Evolutionary conservation across 2,888 invertebrate genomes (phyloP).

Genomic region (Liposcelis brunnea): DNA sequence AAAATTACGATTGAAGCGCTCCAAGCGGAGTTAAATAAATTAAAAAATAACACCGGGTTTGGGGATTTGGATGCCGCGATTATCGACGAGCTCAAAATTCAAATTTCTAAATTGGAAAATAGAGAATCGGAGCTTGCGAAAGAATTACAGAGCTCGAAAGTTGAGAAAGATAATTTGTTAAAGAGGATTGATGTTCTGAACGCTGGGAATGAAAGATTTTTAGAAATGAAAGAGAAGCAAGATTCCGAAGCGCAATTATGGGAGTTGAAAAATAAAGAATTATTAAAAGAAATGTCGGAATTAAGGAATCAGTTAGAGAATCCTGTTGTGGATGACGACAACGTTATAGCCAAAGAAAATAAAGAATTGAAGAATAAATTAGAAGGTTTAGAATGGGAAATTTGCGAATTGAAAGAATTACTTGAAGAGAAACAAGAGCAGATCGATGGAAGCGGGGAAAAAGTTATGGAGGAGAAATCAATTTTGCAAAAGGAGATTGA

Average conservation of each 20-base stretch:
- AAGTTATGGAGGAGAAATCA: constrained; percentile 20
- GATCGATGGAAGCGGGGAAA: constrained; percentile 18
- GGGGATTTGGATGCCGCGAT: constrained; percentile 58
- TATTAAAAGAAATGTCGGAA: constrained; percentile 8
- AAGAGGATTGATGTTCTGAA: constrained; percentile 58
- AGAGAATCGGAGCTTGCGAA: constrained; percentile 38
- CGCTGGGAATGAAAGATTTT: constrained; percentile 55
- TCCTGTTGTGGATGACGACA: constrained; percentile 32
- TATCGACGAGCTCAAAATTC: constrained; percentile 59
- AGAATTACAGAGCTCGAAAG: constrained; percentile 39
- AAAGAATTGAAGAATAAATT: constrained; percentile 36
- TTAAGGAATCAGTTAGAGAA: constrained; percentile 28
- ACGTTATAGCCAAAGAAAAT: constrained; percentile 41
- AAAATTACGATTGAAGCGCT: constrained; percentile 49
- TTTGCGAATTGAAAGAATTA: constrained; percentile 20
- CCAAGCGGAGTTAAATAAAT: constrained; percentile 34
- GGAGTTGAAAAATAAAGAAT: constrained; percentile 37
- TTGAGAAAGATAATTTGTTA: constrained; percentile 47
- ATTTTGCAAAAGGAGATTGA: constrained; percentile 22
- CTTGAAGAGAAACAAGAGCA: constrained; percentile 19
- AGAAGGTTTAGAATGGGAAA: constrained; percentile 22
- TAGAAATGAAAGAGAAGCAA: constrained; percentile 65
- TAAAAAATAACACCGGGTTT: constrained; percentile 33
- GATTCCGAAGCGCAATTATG: constrained; percentile 57
- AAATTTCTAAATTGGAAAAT: constrained; percentile 46